Evolutionary conservation across 2,797 vertebrate species (phyloP).

Genomic region (Alcedo quadribrachys): DNA sequence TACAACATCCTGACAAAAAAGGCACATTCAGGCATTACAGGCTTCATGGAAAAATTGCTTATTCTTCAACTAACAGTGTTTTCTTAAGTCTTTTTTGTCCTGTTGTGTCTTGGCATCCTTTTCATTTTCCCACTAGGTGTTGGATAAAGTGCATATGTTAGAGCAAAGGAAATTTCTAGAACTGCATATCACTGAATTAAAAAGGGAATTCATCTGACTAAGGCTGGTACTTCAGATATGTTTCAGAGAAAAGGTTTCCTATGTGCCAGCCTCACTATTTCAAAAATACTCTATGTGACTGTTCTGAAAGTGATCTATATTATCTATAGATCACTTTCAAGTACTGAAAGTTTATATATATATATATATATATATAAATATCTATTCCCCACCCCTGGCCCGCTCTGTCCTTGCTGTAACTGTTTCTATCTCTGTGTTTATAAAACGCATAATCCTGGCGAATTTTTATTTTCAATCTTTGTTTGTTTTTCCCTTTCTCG

Average conservation of each 20-base stretch:
- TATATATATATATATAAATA: constrained; percentile 79
- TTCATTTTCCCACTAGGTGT: neutral
- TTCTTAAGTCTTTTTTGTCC: neutral
- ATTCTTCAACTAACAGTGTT: neutral
- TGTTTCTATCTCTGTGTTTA: constrained; percentile 84
- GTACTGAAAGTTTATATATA: constrained; percentile 75
- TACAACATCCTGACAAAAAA: neutral
- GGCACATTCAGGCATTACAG: neutral
- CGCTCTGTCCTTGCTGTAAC: constrained; percentile 82
- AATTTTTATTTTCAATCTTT: constrained; percentile 82
- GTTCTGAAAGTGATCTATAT: neutral
- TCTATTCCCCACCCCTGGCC: constrained; percentile 76
- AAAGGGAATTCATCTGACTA: neutral
- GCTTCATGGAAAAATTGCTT: neutral
- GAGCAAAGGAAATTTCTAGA: neutral
- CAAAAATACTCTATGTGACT: neutral
- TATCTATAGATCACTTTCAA: neutral
- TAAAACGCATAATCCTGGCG: constrained; percentile 82
- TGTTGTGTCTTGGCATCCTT: neutral
- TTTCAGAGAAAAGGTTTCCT: neutral
- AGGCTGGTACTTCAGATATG: neutral
- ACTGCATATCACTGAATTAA: neutral
- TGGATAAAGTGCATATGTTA: neutral
- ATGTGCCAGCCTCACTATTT: neutral
- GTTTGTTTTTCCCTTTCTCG: constrained; percentile 71